Percentiles rank a stretch among this genome's conserved stretches.
Evolutionary conservation across 1,140 invertebrate genomes (phyloP).

Genomic region (Diuraphis noxia): DNA sequence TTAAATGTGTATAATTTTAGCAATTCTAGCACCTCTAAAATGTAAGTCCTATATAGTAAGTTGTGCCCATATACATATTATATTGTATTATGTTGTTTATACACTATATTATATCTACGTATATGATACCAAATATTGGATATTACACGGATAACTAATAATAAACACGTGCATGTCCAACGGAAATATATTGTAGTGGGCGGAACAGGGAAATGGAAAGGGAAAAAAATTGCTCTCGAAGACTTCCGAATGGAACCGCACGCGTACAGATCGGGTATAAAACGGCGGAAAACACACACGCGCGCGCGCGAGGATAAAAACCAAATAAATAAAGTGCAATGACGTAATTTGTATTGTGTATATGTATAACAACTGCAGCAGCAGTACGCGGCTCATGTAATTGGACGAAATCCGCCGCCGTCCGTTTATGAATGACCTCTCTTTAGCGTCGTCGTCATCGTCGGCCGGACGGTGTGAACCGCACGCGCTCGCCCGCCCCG

Average conservation of each 20-base stretch:
- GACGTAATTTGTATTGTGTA: constrained; percentile 10
- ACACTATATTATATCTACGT: too few species aligned
- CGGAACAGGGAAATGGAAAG: neutral
- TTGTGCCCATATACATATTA: too few species aligned
- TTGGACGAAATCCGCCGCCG: constrained; percentile 25
- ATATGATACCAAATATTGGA: neutral
- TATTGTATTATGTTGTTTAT: too few species aligned
- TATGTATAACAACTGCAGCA: neutral
- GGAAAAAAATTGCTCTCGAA: neutral
- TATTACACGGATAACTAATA: neutral
- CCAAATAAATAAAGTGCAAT: neutral
- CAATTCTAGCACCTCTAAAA: too few species aligned
- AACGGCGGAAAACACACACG: neutral
- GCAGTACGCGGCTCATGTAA: neutral
- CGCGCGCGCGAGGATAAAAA: neutral
- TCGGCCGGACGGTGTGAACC: neutral
- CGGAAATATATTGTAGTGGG: neutral
- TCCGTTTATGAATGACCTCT: constrained; percentile 49
- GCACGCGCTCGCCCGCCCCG: too few species aligned
- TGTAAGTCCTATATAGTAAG: too few species aligned
- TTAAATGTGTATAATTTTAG: too few species aligned
- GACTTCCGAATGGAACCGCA: neutral
- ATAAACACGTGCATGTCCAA: neutral
- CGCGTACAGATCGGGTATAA: neutral
- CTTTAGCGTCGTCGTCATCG: neutral